These are phyloP conservation scores for Cotesia typhae DNA, from an alignment of 1,140 invertebrate genomes.

Conservation along the genomic window DNA sequence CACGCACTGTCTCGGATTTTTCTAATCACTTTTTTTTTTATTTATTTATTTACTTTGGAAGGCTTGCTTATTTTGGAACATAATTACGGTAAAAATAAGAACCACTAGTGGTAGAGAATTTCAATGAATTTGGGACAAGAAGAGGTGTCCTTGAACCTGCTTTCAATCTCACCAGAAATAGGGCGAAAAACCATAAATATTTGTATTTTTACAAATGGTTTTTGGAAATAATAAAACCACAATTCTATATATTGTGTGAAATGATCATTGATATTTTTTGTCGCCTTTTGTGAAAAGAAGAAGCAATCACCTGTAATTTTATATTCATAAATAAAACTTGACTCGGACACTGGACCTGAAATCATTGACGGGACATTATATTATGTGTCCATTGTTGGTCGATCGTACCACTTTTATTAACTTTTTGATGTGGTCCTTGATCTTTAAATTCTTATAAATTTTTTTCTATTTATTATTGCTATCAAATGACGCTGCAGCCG, in stretches of 20 bases:
- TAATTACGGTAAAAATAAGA: too few species aligned
- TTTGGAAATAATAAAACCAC: too few species aligned
- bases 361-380: slow-evolving; percentile 43
- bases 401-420: slow-evolving; percentile 42
- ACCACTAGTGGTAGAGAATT: too few species aligned
- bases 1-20: slow-evolving; percentile 34
- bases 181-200: too few species aligned
- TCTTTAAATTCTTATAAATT: not conserved
- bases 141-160: not conserved
- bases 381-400: slow-evolving; percentile 51
- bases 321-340: slow-evolving; percentile 12
- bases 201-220: slow-evolving; percentile 13
- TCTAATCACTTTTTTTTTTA: slow-evolving; percentile 51
- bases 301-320: slow-evolving; percentile 59
- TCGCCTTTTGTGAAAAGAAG: slow-evolving; percentile 48
- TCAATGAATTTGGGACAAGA: too few species aligned
- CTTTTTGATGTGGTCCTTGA: slow-evolving; percentile 15
- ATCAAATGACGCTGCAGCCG: not conserved
- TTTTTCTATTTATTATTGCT: not conserved
- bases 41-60: slow-evolving; percentile 44
- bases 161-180: too few species aligned
- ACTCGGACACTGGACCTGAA: slow-evolving; percentile 13
- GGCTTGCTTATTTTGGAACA: not conserved
- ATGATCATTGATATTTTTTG: slow-evolving; percentile 44
- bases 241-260: too few species aligned